Conservation (phyloP, 2,888 invertebrate genomes). For the Tridacna gigas region DNA sequence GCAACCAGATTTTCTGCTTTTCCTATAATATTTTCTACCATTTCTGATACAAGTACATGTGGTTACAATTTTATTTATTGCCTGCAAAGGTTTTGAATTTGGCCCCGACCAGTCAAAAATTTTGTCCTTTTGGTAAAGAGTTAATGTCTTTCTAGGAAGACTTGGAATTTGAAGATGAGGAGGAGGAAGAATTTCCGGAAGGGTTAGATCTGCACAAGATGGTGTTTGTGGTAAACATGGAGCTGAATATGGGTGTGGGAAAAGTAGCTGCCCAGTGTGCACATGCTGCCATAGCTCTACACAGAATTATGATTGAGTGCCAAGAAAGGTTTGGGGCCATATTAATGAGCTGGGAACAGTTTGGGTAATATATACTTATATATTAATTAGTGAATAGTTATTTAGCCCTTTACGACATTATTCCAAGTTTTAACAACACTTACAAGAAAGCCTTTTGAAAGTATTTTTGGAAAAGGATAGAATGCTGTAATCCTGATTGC, state of each 20-base stretch:
- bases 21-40: neutral
- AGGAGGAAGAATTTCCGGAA: constrained; percentile 76
- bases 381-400: neutral
- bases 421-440: too few relatives aligned
- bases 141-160: constrained; percentile 50
- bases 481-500: neutral
- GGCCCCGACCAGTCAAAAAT: too few relatives aligned
- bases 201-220: constrained; percentile 87
- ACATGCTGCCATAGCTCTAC: constrained; percentile 88
- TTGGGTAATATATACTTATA: constrained; percentile 81
- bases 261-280: constrained; percentile 86
- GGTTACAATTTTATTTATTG: too few relatives aligned
- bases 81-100: too few relatives aligned
- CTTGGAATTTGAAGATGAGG: constrained; percentile 70
- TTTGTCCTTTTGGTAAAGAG: too few relatives aligned
- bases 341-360: constrained; percentile 85
- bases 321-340: constrained; percentile 84
- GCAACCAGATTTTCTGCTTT: neutral
- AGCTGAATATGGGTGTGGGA: constrained; percentile 88
- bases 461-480: neutral
- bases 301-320: constrained; percentile 85
- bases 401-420: neutral
- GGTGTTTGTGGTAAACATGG: constrained; percentile 88
- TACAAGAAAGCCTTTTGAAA: neutral
- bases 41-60: too few relatives aligned